Evolutionary conservation across 2,888 invertebrate species (phyloP), one percentile per base, ranked within the genome.

Genomic region (Automeris io): DNA sequence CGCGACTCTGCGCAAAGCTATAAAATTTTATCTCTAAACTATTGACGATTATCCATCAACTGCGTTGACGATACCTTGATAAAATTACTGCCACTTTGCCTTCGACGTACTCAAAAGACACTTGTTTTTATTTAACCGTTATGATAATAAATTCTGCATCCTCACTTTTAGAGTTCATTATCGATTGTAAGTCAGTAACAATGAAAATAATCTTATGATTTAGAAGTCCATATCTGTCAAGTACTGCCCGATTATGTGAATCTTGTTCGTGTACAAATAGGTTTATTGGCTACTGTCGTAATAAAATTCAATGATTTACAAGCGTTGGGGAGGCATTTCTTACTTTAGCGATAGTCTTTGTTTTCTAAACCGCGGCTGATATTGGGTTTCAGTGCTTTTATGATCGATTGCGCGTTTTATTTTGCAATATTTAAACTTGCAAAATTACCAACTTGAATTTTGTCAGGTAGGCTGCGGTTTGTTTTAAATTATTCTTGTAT

Each of bases 201-300:
- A 72, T 66, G 70, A 75, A 77, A 77, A 76, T 76, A 70, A 70
- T 71, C 64, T 47, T 47, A 51, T 75, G 80, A 82, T 81, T 78
- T 78, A 79, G 58, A 63, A 61, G 56, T 63, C 72, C 66, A 74
- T 80, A 77, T 77, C 75, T 74, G 72, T 73, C 75, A 67, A 70
- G 65, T 67, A 58, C 53, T 56, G 61, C 57, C 56, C 73, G 73
- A 76, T 78, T 79, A 79, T 79, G 70, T 73, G 75, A 70, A 77
- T 70, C 68, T 29, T 69, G 67, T 70, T 70, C 63, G 67, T 60
- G 63, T 67, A 78, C 80, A 80, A 81, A 82, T 80, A 79, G 79
- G 80, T 85, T 85, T 85, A 85, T 74, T 71, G 78, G 66, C 64
- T 74, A 68, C 72, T 70, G 70, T 68, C 63, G 68, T 61, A 64